Evolutionary conservation across 2,797 vertebrate species (phyloP), one percentile per base, ranked within the genome.

Genomic region (Cuniculus paca): DNA sequence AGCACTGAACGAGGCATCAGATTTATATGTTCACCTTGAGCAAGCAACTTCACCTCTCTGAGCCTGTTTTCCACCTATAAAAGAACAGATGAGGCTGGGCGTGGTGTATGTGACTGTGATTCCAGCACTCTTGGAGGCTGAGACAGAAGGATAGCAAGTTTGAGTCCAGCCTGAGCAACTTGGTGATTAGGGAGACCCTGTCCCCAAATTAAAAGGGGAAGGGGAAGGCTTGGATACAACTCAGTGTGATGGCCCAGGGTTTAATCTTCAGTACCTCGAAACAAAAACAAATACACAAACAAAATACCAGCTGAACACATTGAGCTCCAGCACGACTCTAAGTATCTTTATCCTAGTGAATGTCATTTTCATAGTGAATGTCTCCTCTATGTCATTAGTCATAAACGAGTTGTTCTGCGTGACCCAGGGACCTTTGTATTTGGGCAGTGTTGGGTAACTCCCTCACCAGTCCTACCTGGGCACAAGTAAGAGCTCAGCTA

Each of bases 11-110:
- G 34, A 26, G n/a, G 54, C 82, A 83, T 81, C 39, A 75, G 72
- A 52, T 82, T 72, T 70, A 39, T 24, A 42, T 83, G 94, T 72
- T 65, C 75, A 92, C 20, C 39, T 86, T 19, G 28, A 50, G 13
- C 75, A 87, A 75, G 19, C 36, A 81, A 72, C 36, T 50, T 58
- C 39, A 12, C 36, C 34, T 86, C 26, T 80, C 42, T 82, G 8
- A 20, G 56, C 56, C 88, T 94, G 31, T 92, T 94, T 96, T 70
- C 92, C 48, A 31, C 75, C 54, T 88, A 31, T 80, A 50, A 61
- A 83, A 54, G 61, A 78, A 58, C 56, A 42, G 2, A 82, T 28
- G 39, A 72, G 39, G 11, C 70, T 74, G 39, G 36, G 22, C 26
- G 5, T 42, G 39, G 70, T 42, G 22, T n/a, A 68, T 20, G 36